Evolutionary conservation across 2,797 vertebrate species (phyloP).

Genomic region (Limosa lapponica): DNA sequence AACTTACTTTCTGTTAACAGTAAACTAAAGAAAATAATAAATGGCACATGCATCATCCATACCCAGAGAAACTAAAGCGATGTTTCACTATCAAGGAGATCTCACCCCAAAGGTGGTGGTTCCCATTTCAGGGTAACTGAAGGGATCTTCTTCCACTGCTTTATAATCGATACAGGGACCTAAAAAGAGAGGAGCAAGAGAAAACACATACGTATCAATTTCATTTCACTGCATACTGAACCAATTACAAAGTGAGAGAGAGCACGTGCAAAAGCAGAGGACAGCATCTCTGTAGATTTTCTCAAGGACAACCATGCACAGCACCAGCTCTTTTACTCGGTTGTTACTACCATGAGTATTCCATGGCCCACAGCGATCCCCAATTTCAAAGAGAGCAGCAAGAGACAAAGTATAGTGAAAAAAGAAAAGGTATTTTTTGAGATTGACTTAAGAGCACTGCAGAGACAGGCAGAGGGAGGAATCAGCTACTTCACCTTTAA

Average conservation of each 20-base stretch:
- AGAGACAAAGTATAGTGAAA: neutral
- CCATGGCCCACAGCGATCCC: rapidly evolving
- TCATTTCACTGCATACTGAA: neutral
- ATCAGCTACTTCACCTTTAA: neutral
- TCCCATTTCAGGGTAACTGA: neutral
- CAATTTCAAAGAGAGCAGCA: neutral
- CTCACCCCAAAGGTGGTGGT: neutral
- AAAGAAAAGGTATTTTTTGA: neutral
- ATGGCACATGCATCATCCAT: neutral
- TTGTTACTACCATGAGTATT: neutral
- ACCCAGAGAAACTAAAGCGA: neutral
- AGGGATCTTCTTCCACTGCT: neutral
- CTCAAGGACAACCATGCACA: neutral
- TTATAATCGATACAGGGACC: neutral
- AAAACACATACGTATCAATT: neutral
- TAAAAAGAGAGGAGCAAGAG: slow-evolving; percentile 11
- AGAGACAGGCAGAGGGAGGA: neutral
- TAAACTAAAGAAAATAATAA: neutral
- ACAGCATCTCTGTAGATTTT: neutral
- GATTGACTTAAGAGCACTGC: neutral
- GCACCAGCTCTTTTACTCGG: neutral
- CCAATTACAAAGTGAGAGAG: neutral
- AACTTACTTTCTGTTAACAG: neutral
- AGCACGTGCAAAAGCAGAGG: neutral
- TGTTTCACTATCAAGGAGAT: neutral